Base-by-base conservation (phyloP, 2,797 vertebrate species). In the Gymnocypris eckloni region DNA sequence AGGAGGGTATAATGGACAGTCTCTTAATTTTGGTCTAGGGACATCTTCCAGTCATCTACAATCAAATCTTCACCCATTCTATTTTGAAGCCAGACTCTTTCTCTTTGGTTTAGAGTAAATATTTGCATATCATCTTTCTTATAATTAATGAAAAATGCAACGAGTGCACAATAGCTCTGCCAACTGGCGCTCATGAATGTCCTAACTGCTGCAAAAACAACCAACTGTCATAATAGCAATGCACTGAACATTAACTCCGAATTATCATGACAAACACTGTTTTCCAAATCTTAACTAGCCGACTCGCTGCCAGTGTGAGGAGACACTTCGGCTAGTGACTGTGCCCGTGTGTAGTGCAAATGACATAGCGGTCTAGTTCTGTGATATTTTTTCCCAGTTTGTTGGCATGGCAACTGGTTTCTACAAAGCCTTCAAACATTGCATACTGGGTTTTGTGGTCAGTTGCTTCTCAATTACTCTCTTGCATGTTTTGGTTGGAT, bases 401-500 rank as follows among this genome's bases (percentile, higher is more conserved):
- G 84, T 85, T 85, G 84, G 41, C 84, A 85, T 85, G 78, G 69
- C 78, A 80, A 85, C 84, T 80, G 69, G 41, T 22, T 73, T 66
- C 77, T 20, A 37, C 83, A 79, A 37, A 79, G 77, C 43, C 67
- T 61, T 59, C 18, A 33, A 70, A 52, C 15, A 33, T 70, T 79
- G 83, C 37, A 67, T 61, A 61, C 76, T 71, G 76, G 61, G 39
- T 72, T 85, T 59, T 61, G 20, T 73, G 77, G 77, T 61, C 76
- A 85, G 76, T 56, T 56, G 75, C 56, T n/a, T 25, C 48, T 78
- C 16, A 16, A 56, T 69, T 69, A 56, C 41, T 33, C 25, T 2
- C 18, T 72, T 82, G 48, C 67, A 43, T 70, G 75, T 48, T 71
- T 33, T 71, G 76, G 18, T 48, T 79, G 48, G n/a, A 70, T 56